phyloP scores from a whole-genome alignment of 2,113 vertebrate species.

The Passer domesticus region DNA sequence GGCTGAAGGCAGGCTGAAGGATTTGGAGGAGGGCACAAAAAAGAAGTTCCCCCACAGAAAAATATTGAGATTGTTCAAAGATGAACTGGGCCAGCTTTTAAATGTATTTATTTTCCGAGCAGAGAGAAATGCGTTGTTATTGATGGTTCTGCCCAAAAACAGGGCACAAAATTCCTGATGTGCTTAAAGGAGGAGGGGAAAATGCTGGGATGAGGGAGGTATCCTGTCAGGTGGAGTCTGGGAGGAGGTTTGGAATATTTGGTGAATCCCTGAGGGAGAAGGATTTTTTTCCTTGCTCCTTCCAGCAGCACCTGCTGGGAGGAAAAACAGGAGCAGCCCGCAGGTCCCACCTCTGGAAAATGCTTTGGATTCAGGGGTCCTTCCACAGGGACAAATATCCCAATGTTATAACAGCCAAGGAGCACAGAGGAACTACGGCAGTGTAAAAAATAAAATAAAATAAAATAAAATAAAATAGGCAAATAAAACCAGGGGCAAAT shows the following conservation, averaged over 20 bases:
- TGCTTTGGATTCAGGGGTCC: background rate
- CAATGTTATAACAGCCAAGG: background rate
- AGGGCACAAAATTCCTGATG: background rate
- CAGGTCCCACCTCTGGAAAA: background rate
- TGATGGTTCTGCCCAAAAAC: background rate
- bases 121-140: background rate
- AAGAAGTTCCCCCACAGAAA: background rate
- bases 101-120: background rate
- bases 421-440: background rate
- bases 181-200: background rate
- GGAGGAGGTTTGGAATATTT: background rate
- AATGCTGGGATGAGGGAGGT: background rate
- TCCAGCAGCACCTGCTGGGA: background rate
- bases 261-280: background rate
- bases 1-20: background rate
- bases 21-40: background rate
- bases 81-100: background rate
- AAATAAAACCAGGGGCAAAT: background rate
- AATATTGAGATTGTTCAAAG: background rate
- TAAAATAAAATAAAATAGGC: background rate
- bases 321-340: background rate
- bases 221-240: too few relatives aligned
- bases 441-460: background rate
- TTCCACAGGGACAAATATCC: background rate
- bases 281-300: background rate